Conservation (phyloP, 2,888 invertebrate species). For the Trichopoda pennipes region DNA sequence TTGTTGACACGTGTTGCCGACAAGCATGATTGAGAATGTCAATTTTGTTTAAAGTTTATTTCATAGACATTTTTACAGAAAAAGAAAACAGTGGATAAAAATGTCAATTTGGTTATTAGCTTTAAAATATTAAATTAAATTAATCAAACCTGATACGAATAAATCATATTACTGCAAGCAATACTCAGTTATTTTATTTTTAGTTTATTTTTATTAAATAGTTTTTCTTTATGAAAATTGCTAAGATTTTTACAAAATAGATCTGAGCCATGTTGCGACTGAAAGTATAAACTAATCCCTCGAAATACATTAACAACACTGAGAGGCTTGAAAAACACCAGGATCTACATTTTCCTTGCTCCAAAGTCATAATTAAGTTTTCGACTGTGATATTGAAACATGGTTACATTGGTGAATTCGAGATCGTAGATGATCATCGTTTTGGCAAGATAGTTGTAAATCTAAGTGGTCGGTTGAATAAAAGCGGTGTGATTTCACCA, state of each 20-base stretch:
- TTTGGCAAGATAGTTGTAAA: conserved; percentile 99
- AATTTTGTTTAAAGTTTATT: not conserved
- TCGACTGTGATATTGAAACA: conserved; percentile 99
- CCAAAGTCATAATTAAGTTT: conserved; percentile 99
- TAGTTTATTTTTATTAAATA: too few species aligned
- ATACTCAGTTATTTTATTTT: too few species aligned
- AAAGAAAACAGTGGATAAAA: too few species aligned
- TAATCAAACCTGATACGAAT: too few species aligned
- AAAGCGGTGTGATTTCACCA: conserved; percentile 99
- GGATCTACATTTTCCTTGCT: conserved; percentile 98
- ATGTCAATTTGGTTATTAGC: too few species aligned
- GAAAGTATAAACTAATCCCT: conserved; percentile 99
- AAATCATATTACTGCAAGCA: too few species aligned
- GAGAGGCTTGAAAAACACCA: conserved; percentile 99
- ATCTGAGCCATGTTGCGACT: conserved; percentile 98
- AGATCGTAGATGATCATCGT: conserved; percentile 99
- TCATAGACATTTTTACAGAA: not conserved
- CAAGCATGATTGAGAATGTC: conserved; percentile 46
- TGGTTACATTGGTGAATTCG: conserved; percentile 99
- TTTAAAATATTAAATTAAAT: too few species aligned
- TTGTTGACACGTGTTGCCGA: conserved; percentile 47
- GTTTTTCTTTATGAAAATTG: too few species aligned
- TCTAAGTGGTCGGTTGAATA: conserved; percentile 98
- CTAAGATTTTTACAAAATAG: too few species aligned
- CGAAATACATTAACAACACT: conserved; percentile 99